Base-by-base conservation (phyloP, 2,888 invertebrate genomes). In the Drosophila tanythrix region DNA sequence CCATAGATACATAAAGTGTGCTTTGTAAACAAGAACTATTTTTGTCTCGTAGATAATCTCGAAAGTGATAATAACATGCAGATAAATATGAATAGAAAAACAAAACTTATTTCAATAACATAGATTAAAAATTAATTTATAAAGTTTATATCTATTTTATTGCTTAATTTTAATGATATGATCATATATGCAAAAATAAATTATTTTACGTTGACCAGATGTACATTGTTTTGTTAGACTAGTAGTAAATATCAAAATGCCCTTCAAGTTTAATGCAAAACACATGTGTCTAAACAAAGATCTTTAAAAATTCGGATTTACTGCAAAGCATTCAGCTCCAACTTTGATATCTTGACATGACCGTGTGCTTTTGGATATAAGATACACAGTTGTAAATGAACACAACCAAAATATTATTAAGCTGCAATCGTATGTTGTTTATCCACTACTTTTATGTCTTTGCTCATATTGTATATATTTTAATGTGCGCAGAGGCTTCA, bases 211-310 rank as follows among this genome's bases (percentile, higher is more conserved):
- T 31, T 68, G 46, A 70, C 21, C 60, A 74, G 40, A 29, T 56
- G 67, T 58, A 52, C 36, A 31, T 35, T 43, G 27, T 65, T 43
- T 56, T 2, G 58, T 50, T 56, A 50, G 60, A 50, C 38, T 62
- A 53, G 46, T 33, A 64, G 61, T 43, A 53, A 29, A 38, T 29
- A 27, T 56, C n/a, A 53, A 55, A 29, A 48, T 57, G 80, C 71
- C 77, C 66, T 77, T 82, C 50, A 55, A 65, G n/a, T 61, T 62
- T 83, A 81, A 83, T 81, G 65, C 56, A 36, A 74, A 83, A 74
- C 85, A 88, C 51, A 77, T 83, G 85, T 78, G 62, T 6, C n/a
- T 35, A 55, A 63, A 35, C n/a, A 11, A 27, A 55, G 29, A 67
- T 50, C 51, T 43, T 55, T 29, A 53, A 31, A n/a, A 33, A 61